Base-by-base conservation (phyloP, 2,888 invertebrate genomes). In the Latheticus oryzae region DNA sequence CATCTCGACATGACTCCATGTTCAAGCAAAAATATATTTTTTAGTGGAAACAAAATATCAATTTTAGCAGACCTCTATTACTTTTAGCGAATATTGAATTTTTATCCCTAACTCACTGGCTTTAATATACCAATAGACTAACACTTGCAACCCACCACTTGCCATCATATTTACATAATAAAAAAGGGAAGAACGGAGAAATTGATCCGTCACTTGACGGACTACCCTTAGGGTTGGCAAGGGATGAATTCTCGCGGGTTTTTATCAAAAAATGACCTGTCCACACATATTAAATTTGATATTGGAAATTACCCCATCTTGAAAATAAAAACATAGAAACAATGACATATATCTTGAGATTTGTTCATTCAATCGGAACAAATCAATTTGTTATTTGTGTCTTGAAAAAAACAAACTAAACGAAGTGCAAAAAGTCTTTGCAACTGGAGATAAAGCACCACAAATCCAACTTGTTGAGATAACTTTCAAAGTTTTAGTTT, bases 151-250 rank as follows among this genome's bases (percentile, higher is more conserved):
- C 30, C 43, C 24, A 28, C 37, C 37, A 43, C 51, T 43, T 57
- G 28, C 7, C 43, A 33, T 21, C 43, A 45, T 56, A 58, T 58
- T 58, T 58, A 47, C 52, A 58, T 52, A 58, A 58, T 58, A 58
- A 52, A 52, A 38, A 47, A 50, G 57, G 50, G 28, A 51, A 45
- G 51, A 57, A 51, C 35, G 30, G 19, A 52, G 48, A 48, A 54
- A 54, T 54, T 58, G 58, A 58, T 58, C 48, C 37, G 53, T 43
- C 58, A 54, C 38, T 58, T 58, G 42, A 54, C 58, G 58, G 48
- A 58, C 48, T 23, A 28, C 38, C 47, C 37, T 13, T 13, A 12
- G 48, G 54, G 42, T 28, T 48, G 53, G 30, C 15, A 28, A 48
- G 53, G 53, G 58, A 45, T 35, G 15, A 42, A 58, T 52, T 45